A percentile compares a stretch with the other conserved stretches of the same genome.
phyloP scores from a whole-genome alignment of 1,140 invertebrate species.

The Zaprionus inermis region DNA sequence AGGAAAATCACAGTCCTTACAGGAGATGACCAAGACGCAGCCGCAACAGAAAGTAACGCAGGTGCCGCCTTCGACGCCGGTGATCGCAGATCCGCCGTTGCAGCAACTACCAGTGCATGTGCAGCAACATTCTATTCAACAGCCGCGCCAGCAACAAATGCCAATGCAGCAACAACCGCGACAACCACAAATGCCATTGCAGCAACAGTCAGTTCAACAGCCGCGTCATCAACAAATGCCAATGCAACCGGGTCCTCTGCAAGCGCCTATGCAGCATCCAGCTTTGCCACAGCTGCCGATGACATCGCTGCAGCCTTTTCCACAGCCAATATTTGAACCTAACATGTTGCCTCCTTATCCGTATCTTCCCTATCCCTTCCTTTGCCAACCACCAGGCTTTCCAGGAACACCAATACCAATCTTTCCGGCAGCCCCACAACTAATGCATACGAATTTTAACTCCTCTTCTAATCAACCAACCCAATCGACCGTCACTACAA shows the following conservation, averaged over 20 bases:
- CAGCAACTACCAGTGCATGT: background rate
- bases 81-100: background rate
- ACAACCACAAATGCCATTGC: background rate
- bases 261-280: background rate
- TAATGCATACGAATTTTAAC: background rate
- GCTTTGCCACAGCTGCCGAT: conserved; percentile 15
- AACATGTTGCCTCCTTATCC: conserved; percentile 28
- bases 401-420: conserved; percentile 10
- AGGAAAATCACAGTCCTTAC: background rate
- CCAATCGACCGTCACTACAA: conserved; percentile 31
- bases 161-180: background rate
- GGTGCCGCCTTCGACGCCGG: background rate
- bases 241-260: background rate
- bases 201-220: background rate
- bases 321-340: conserved; percentile 14
- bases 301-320: conserved; percentile 12
- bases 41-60: background rate
- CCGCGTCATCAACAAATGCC: background rate
- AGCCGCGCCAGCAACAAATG: background rate
- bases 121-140: background rate
- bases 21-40: background rate
- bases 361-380: background rate
- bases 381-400: conserved; percentile 1
- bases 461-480: background rate
- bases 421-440: background rate